Percentiles rank a stretch among this genome's conserved stretches.
Conservation (phyloP, 2,888 invertebrate species). For the Sycophila texana region DNA sequence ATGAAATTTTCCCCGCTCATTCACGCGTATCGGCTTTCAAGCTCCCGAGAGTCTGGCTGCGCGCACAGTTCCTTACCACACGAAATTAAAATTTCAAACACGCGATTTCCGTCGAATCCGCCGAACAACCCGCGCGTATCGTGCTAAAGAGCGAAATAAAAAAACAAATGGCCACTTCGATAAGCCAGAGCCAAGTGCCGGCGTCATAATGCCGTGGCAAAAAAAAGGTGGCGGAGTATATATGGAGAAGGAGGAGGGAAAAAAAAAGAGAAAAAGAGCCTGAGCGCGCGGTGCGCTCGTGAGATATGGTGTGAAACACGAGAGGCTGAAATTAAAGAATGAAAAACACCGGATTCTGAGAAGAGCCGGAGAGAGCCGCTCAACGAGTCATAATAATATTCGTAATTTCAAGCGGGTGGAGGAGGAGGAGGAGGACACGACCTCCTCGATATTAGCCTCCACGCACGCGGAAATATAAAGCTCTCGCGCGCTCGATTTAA, state of each 20-base stretch:
- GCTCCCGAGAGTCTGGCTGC: neutral
- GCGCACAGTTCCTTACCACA: neutral
- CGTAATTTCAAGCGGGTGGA: constrained; percentile 70
- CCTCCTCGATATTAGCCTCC: constrained; percentile 43
- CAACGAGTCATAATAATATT: constrained; percentile 68
- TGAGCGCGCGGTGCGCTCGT: constrained; percentile 57
- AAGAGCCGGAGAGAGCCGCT: constrained; percentile 61
- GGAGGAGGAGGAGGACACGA: neutral
- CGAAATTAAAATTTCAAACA: constrained; percentile 26
- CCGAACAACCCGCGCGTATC: neutral
- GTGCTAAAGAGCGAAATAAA: constrained; percentile 8
- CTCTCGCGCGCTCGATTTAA: constrained; percentile 12
- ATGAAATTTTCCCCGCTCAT: constrained; percentile 3
- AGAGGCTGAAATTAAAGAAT: constrained; percentile 75
- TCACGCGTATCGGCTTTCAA: constrained; percentile 4
- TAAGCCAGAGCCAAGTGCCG: constrained; percentile 34
- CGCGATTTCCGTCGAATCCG: constrained; percentile 37
- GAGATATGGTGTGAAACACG: constrained; percentile 74
- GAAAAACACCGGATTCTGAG: constrained; percentile 75
- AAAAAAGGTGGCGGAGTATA: neutral
- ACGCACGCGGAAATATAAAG: constrained; percentile 50
- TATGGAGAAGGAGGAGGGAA: neutral
- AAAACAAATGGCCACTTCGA: neutral
- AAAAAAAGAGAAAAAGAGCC: constrained; percentile 15
- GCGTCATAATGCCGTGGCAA: constrained; percentile 43